Evolutionary conservation across 1,140 invertebrate species (phyloP).

Genomic region (Heterodera schachtii): DNA sequence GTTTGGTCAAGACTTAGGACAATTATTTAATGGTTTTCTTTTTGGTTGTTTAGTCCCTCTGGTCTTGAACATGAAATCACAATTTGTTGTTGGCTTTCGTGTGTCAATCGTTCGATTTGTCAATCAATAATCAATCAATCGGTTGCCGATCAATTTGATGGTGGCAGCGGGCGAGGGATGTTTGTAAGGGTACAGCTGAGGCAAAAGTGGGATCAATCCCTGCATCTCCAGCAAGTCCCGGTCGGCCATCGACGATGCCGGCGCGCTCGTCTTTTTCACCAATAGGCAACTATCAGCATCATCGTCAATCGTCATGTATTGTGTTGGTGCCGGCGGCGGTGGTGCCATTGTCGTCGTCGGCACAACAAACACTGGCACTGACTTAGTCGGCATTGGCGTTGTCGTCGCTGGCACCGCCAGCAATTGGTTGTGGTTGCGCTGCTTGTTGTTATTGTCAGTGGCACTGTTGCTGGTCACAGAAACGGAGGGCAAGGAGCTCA

Average conservation of each 20-base stretch:
- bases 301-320: no score
- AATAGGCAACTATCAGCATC: not conserved
- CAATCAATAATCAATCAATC: not conserved
- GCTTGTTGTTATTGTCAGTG: not conserved
- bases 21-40: not conserved
- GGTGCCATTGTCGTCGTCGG: not conserved
- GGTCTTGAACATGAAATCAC: not conserved
- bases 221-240: not conserved
- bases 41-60: not conserved
- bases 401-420: not conserved
- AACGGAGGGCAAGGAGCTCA: not conserved
- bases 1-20: not conserved
- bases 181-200: not conserved
- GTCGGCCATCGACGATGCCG: not conserved
- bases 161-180: not conserved
- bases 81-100: not conserved
- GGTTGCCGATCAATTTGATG: no score
- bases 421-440: not conserved
- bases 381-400: no score
- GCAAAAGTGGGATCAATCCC: not conserved
- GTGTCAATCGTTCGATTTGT: no score
- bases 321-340: no score
- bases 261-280: not conserved
- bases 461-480: not conserved
- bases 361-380: not conserved